Base-by-base conservation (phyloP, 2,113 vertebrate species). In the Urocolius indicus region DNA sequence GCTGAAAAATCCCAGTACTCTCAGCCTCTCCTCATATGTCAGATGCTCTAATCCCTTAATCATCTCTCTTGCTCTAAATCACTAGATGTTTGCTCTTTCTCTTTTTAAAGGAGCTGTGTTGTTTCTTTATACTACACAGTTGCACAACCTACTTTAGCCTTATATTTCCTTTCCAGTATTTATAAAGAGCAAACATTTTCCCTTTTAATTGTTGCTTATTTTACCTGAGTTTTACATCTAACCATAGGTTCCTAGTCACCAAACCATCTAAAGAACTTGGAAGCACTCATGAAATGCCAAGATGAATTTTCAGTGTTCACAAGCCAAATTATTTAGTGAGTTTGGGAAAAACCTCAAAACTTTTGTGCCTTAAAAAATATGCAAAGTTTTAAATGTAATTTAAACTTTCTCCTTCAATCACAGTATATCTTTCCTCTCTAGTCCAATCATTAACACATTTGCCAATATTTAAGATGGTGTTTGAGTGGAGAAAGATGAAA, bases 151-250 rank as follows among this genome's bases (percentile, higher is more conserved):
- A 6, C 61, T 80, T 89, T 68, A 79, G 23, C 19, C 54, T 65
- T 32, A 83, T 73, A 55, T 80, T 88, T 80, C 58, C 13, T 9
- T 79, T 89, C 67, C 45, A 68, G 32, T 5, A 51, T 57, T 72
- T 65, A 11, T 88, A 79, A 83, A 88, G 48, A 72, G 16, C 34
- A 83, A 91, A 76, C 16, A 61, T 55, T 76, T 91, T 7, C 54
- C 76, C 45, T 52, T 95, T 57, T 86, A 89, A 46, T 89, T 84
- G 63, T 55, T 94, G 48, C 5, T 72, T 85, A 48, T 65, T 94
- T 68, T 61, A 19, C 11, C 17, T 48, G 59, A 61, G 76, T 93
- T 94, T 84, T 26, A 93, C 49, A 34, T 94, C 68, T 87, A 87
- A 61, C 20, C 19, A 51, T 68, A 59, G 63, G n/a, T 67, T 86